phyloP scores from a whole-genome alignment of 2,888 invertebrate species.

The Drosophila sordidapex region DNA sequence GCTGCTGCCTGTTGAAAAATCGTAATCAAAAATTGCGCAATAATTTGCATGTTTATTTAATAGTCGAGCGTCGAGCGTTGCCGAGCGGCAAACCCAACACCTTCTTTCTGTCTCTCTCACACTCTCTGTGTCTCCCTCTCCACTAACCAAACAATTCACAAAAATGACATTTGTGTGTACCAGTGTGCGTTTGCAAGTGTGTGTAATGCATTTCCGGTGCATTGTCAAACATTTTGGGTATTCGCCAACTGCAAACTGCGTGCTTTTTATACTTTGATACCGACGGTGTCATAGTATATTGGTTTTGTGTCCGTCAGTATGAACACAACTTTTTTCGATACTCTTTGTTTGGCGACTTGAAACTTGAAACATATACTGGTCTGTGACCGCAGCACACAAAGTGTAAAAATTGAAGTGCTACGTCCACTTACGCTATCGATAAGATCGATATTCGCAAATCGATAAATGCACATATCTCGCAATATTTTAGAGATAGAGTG shows the following conservation, averaged over 20 bases:
- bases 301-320: too few relatives aligned
- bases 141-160: constrained; percentile 44
- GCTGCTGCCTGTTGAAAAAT: constrained; percentile 66
- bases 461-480: too few relatives aligned
- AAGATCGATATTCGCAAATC: too few relatives aligned
- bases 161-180: constrained; percentile 39
- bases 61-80: constrained; percentile 52
- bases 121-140: background rate
- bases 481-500: too few relatives aligned
- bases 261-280: constrained; percentile 8
- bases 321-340: too few relatives aligned
- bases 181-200: constrained; percentile 17
- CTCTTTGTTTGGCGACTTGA: too few relatives aligned
- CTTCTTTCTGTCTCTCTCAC: background rate
- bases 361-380: too few relatives aligned
- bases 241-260: constrained; percentile 62
- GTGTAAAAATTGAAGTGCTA: too few relatives aligned
- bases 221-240: constrained; percentile 74
- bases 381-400: too few relatives aligned
- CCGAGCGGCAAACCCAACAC: constrained; percentile 10
- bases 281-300: too few relatives aligned
- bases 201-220: constrained; percentile 55
- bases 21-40: constrained; percentile 82
- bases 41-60: constrained; percentile 82
- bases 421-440: too few relatives aligned